Percentiles rank a stretch among this genome's conserved stretches.
Conservation (phyloP, 2,888 invertebrate genomes). For the Spilarctia lutea region DNA sequence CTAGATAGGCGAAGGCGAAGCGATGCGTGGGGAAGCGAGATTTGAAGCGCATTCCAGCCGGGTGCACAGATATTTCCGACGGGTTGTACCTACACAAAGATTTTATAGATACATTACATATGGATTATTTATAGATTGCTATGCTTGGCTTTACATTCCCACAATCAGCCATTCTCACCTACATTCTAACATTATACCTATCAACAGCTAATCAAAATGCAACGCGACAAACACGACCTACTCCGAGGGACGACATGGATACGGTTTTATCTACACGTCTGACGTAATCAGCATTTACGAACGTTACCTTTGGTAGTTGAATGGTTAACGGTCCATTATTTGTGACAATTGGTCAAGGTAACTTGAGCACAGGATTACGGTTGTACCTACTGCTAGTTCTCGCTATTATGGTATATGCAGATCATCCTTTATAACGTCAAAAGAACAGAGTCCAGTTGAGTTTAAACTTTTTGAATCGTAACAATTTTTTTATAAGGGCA, state of each 20-base stretch:
- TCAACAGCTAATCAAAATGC: conserved; percentile 31
- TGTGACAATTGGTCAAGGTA: conserved; percentile 5
- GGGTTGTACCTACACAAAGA: too few species aligned
- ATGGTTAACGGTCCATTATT: conserved; percentile 5
- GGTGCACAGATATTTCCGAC: too few species aligned
- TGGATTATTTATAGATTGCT: too few species aligned
- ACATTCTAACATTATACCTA: conserved; percentile 34
- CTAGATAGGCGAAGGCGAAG: too few species aligned
- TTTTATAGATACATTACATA: too few species aligned
- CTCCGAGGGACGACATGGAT: conserved; percentile 22
- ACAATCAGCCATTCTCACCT: conserved; percentile 5
- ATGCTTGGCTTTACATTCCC: neutral
- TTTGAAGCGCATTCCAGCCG: too few species aligned
- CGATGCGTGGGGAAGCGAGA: too few species aligned
- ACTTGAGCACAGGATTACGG: neutral
- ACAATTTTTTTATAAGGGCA: too few species aligned
- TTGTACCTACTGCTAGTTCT: neutral
- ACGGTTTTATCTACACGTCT: conserved; percentile 24
- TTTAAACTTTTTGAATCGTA: neutral
- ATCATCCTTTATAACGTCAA: neutral
- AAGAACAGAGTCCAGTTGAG: neutral
- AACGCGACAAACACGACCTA: conserved; percentile 30
- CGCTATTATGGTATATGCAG: neutral
- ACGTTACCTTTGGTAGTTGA: conserved; percentile 5
- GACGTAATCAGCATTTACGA: conserved; percentile 17